These are phyloP conservation scores for Polietes domitor DNA, from an alignment of 2,888 invertebrate species.

Conservation along the genomic window DNA sequence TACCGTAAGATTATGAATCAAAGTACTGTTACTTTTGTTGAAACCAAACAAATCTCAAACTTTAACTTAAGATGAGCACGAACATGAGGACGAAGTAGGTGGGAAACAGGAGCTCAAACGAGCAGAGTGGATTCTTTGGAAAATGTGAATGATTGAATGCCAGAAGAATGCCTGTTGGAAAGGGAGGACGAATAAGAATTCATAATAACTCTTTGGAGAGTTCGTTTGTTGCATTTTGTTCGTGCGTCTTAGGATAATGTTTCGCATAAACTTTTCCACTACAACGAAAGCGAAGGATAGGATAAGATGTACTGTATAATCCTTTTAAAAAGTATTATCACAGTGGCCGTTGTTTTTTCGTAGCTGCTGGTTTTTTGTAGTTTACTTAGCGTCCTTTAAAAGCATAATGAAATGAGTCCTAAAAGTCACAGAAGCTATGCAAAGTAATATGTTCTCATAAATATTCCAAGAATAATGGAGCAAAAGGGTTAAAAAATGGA, in stretches of 20 bases:
- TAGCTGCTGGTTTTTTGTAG: too few species aligned
- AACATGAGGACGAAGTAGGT: too few species aligned
- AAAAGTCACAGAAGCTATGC: too few species aligned
- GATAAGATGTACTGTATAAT: background rate
- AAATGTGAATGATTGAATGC: background rate
- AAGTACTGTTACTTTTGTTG: background rate
- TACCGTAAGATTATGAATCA: background rate
- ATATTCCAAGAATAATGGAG: too few species aligned
- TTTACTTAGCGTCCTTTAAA: too few species aligned
- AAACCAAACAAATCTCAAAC: background rate
- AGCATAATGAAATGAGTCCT: too few species aligned
- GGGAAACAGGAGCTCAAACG: background rate
- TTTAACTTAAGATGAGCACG: background rate
- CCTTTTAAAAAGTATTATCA: background rate
- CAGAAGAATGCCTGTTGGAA: background rate
- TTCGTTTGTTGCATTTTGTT: background rate
- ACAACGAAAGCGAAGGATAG: too few species aligned
- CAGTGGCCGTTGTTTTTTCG: too few species aligned
- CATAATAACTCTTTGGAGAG: background rate
- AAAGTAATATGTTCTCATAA: too few species aligned
- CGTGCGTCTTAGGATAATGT: background rate
- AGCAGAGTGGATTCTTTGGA: background rate
- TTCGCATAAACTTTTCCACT: background rate
- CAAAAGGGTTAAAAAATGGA: too few species aligned
- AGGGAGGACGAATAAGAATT: background rate